Percentiles rank a stretch among this genome's conserved stretches.
Conservation (phyloP, 2,797 vertebrate genomes). For the Morus bassanus region DNA sequence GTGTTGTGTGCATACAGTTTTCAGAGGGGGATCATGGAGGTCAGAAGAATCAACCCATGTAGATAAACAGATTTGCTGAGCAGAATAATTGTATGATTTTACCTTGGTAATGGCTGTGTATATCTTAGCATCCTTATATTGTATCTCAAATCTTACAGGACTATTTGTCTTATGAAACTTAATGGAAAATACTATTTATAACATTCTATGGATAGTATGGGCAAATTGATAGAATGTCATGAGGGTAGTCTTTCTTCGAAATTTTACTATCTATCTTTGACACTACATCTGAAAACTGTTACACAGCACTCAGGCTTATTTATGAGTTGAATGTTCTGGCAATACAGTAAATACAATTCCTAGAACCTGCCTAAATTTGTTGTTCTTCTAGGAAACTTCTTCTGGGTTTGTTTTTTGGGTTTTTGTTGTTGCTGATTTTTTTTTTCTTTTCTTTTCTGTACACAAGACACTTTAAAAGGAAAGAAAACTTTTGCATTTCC, state of each 20-base stretch:
- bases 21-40: background rate
- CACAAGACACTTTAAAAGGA: background rate
- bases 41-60: background rate
- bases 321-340: background rate
- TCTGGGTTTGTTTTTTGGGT: background rate
- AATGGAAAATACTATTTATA: background rate
- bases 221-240: background rate
- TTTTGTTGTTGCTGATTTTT: background rate
- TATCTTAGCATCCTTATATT: background rate
- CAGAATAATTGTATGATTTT: background rate
- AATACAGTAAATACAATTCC: background rate
- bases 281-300: background rate
- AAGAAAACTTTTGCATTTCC: too few relatives aligned
- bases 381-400: background rate
- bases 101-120: background rate
- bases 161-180: background rate
- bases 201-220: background rate
- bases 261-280: background rate
- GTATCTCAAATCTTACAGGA: background rate
- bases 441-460: background rate
- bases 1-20: background rate
- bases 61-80: background rate
- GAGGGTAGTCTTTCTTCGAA: background rate
- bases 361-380: background rate
- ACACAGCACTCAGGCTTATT: background rate